Conservation (phyloP, 2,797 vertebrate species). For the Bradypodion ventrale region DNA sequence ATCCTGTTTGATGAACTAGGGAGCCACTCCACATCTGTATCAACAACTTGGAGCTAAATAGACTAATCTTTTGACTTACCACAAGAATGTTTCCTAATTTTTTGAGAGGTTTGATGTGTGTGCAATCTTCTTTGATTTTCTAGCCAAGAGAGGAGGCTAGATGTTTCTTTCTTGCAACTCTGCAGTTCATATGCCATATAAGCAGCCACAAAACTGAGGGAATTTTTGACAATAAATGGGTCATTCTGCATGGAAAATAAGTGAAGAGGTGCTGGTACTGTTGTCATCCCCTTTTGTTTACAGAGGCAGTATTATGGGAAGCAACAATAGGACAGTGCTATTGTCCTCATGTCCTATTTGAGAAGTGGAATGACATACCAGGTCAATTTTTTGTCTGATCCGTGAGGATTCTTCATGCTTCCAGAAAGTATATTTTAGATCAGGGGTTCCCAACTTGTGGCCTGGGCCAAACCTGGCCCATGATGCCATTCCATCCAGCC, state of each 20-base stretch:
- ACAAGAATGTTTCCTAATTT: too few species aligned
- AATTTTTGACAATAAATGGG: neutral
- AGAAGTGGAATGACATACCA: too few species aligned
- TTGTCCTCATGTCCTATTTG: neutral
- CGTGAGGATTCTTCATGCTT: neutral
- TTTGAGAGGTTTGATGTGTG: too few species aligned
- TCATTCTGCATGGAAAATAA: neutral
- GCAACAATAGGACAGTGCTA: neutral
- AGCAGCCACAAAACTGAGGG: neutral
- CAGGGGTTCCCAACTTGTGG: too few species aligned
- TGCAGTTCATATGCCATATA: neutral
- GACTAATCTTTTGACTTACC: too few species aligned
- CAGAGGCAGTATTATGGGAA: neutral
- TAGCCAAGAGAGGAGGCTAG: neutral
- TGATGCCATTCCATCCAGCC: too few species aligned
- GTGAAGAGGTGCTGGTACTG: neutral
- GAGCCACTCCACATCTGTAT: too few species aligned
- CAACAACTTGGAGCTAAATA: too few species aligned
- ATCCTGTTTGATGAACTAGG: too few species aligned
- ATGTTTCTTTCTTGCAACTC: neutral
- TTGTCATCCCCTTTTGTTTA: neutral
- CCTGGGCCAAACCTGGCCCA: too few species aligned
- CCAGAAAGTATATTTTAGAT: too few species aligned
- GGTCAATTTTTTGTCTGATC: neutral
- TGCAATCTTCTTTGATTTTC: too few species aligned